Percentiles rank a stretch among this genome's conserved stretches.
Evolutionary conservation across 2,888 invertebrate species (phyloP).

Genomic region (Crepidodera aurea): DNA sequence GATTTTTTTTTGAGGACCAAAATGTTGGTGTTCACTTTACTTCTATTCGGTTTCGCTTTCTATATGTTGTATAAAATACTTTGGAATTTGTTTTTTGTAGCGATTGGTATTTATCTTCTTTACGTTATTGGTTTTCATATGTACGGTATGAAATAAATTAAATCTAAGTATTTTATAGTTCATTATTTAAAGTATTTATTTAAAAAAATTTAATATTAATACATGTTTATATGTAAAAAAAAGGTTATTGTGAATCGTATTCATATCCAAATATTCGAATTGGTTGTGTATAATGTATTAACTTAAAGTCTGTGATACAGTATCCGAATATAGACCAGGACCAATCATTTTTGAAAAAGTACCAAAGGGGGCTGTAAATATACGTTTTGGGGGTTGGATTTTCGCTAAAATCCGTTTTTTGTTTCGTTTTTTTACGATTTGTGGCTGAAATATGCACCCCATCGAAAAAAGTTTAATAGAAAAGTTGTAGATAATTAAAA

Average conservation of each 20-base stretch:
- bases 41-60: neutral
- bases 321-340: neutral
- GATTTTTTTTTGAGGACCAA: neutral
- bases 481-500: no score
- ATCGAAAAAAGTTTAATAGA: no score
- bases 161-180: neutral
- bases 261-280: neutral
- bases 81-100: conserved; percentile 1
- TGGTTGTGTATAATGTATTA: neutral
- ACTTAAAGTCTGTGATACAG: conserved; percentile 1
- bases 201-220: neutral
- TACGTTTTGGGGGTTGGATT: no score
- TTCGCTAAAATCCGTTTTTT: no score
- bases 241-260: neutral
- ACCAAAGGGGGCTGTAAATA: no score
- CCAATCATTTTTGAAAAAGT: no score
- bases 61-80: neutral
- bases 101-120: conserved; percentile 1
- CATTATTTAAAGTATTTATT: no score
- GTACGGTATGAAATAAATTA: neutral
- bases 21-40: neutral
- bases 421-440: no score
- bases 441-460: no score
- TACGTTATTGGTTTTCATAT: neutral
- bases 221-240: neutral